phyloP scores from a whole-genome alignment of 2,888 invertebrate genomes.

The Gibbula magus region DNA sequence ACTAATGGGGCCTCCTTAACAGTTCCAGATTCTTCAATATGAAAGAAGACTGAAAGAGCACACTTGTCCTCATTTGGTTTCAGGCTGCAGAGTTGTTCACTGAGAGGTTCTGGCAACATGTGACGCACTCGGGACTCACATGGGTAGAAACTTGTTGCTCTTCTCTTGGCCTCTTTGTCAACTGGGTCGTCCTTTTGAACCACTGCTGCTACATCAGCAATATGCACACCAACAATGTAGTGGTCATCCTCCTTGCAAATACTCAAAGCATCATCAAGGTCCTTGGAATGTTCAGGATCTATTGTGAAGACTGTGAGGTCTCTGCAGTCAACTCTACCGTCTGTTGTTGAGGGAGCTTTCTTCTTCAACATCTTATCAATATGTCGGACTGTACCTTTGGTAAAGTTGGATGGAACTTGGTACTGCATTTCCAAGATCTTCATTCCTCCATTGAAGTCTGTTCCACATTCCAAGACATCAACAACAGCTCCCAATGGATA shows the following conservation, averaged over 20 bases:
- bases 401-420: conserved; percentile 19
- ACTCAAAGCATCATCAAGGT: conserved; percentile 51
- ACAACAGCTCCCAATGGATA: conserved; percentile 57
- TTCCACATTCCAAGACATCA: conserved; percentile 40
- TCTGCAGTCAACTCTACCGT: conserved; percentile 38
- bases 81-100: conserved; percentile 51
- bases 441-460: conserved; percentile 28
- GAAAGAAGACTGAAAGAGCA: conserved; percentile 55
- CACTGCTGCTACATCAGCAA: conserved; percentile 48
- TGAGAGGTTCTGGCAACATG: conserved; percentile 53
- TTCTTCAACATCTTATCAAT: not conserved
- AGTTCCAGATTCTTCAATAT: conserved; percentile 40
- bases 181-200: conserved; percentile 41
- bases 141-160: conserved; percentile 45
- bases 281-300: conserved; percentile 44
- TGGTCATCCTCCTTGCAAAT: conserved; percentile 29
- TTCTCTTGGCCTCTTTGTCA: conserved; percentile 45
- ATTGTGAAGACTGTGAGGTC: conserved; percentile 45
- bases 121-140: conserved; percentile 29
- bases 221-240: conserved; percentile 46
- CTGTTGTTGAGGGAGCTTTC: not conserved
- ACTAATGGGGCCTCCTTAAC: conserved; percentile 26
- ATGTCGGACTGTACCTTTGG: not conserved
- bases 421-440: conserved; percentile 33
- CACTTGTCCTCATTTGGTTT: conserved; percentile 44